A percentile compares a stretch with the other conserved stretches of the same genome.
Conservation (phyloP, 2,888 invertebrate genomes). For the Sphaeridia pumilis region DNA sequence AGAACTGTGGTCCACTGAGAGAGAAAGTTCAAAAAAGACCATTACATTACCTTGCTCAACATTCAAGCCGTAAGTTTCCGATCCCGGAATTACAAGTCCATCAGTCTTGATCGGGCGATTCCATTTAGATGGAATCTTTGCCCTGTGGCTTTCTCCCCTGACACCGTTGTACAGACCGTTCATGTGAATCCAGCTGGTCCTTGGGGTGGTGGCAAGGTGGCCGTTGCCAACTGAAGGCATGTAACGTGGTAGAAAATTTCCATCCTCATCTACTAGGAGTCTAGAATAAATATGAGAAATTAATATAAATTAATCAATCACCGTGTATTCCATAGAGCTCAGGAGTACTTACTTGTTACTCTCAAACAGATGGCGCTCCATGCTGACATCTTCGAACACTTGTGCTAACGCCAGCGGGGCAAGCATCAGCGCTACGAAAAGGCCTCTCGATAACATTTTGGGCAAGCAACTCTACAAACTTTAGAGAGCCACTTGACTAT, state of each 20-base stretch:
- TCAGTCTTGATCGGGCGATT: constrained; percentile 19
- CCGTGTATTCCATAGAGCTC: too few relatives aligned
- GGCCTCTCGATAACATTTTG: too few relatives aligned
- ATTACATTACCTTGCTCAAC: too few relatives aligned
- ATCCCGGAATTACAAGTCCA: too few relatives aligned
- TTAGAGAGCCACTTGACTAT: too few relatives aligned
- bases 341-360: constrained; percentile 16
- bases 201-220: constrained; percentile 32
- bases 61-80: too few relatives aligned
- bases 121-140: constrained; percentile 32
- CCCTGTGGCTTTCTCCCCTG: constrained; percentile 33
- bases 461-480: too few relatives aligned
- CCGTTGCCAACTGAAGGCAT: constrained; percentile 36
- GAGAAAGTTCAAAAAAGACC: not conserved
- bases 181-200: constrained; percentile 33
- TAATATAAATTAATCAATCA: too few relatives aligned
- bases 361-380: constrained; percentile 21
- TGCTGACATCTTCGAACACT: constrained; percentile 22
- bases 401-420: not conserved
- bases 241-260: constrained; percentile 13
- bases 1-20: too few relatives aligned
- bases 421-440: too few relatives aligned
- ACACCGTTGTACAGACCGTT: constrained; percentile 36
- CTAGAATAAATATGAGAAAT: too few relatives aligned
- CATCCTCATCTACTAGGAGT: constrained; percentile 24